A percentile compares a stretch with the other conserved stretches of the same genome.
Evolutionary conservation across 2,113 vertebrate genomes (phyloP).

Genomic region (Columba livia): DNA sequence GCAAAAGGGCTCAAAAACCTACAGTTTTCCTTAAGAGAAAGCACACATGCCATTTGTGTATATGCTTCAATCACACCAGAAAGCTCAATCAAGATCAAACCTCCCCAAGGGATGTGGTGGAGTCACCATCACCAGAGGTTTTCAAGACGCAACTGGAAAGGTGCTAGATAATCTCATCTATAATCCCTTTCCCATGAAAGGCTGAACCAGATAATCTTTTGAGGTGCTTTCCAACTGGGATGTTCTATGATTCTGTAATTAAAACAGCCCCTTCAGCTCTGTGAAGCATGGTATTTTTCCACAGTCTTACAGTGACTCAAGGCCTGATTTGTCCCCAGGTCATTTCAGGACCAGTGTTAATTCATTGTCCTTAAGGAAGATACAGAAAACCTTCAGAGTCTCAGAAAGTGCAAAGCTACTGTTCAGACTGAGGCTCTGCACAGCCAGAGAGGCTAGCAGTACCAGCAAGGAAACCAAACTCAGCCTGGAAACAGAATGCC

Average conservation of each 20-base stretch:
- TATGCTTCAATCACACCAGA: not conserved
- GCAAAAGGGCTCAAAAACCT: not conserved
- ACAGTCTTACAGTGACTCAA: not conserved
- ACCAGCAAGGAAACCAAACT: not conserved
- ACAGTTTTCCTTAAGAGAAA: not conserved
- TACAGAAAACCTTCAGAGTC: not conserved
- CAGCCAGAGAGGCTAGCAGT: not conserved
- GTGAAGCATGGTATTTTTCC: not conserved
- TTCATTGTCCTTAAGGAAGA: not conserved
- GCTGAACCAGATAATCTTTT: not conserved
- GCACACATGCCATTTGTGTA: fast-evolving
- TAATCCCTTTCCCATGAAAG: not conserved
- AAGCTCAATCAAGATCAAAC: not conserved
- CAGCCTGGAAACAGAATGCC: not conserved
- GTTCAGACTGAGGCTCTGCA: not conserved
- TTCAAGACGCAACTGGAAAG: not conserved
- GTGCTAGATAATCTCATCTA: not conserved
- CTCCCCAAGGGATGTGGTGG: not conserved
- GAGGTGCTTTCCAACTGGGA: not conserved
- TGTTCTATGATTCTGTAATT: not conserved
- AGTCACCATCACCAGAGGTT: not conserved
- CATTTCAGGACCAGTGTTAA: not conserved
- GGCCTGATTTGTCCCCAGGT: not conserved
- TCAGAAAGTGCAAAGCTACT: not conserved
- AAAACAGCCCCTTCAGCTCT: not conserved